Percentiles rank a stretch among this genome's conserved stretches.
phyloP scores from a whole-genome alignment of 1,140 invertebrate species.

The Aporrectodea caliginosa region DNA sequence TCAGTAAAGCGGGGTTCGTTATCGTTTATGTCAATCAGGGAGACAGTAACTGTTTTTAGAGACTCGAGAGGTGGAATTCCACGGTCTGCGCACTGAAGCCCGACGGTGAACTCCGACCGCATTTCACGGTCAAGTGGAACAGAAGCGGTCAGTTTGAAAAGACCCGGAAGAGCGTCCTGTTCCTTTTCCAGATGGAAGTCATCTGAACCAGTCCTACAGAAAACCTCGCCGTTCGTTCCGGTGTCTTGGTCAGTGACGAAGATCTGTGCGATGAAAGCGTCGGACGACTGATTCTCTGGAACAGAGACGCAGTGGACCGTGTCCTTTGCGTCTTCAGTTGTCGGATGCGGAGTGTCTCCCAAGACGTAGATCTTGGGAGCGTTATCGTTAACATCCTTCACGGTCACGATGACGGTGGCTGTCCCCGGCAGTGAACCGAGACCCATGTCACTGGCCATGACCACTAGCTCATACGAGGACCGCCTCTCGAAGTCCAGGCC shows the following conservation, averaged over 20 bases:
- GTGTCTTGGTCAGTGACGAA: conserved; percentile 26
- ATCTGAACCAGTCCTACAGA: conserved; percentile 6
- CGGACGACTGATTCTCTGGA: conserved; percentile 5
- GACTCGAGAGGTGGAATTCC: neutral
- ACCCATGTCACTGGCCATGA: conserved; percentile 26
- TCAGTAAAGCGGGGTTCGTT: conserved; percentile 80
- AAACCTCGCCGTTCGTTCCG: conserved; percentile 14
- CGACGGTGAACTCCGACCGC: neutral
- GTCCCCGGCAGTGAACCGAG: conserved; percentile 19
- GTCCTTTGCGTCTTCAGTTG: neutral
- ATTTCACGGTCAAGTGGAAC: neutral
- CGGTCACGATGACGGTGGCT: conserved; percentile 41
- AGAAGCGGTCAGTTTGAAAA: neutral
- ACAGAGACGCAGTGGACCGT: neutral
- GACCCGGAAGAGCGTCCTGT: neutral
- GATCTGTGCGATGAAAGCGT: conserved; percentile 32
- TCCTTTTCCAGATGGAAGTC: neutral
- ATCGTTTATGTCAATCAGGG: conserved; percentile 87
- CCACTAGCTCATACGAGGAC: conserved; percentile 12
- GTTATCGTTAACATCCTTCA: conserved; percentile 84
- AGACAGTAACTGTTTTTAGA: conserved; percentile 58
- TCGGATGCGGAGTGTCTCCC: conserved; percentile 1
- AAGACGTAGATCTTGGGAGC: conserved; percentile 67
- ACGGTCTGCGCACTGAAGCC: neutral
- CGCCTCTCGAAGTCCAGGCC: conserved; percentile 28